Evolutionary conservation across 2,113 vertebrate species (phyloP), one percentile per base, ranked within the genome.

Genomic region (Leptocoma aspasia): DNA sequence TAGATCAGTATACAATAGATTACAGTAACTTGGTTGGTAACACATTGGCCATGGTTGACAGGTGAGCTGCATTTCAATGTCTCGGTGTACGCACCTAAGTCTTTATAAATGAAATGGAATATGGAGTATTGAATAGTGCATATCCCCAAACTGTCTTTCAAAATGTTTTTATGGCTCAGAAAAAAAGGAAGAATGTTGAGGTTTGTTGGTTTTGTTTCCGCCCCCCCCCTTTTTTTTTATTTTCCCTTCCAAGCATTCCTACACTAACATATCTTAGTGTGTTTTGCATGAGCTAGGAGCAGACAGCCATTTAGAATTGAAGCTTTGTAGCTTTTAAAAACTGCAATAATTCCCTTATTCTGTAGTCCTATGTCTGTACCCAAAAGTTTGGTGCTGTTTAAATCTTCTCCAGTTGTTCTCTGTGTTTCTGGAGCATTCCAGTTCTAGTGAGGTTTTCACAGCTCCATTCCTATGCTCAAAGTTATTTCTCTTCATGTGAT

Each of bases 401-500:
- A 90, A 73, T 10, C 6, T 39, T 80, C 22, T 70, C 21, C 54
- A 45, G 33, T 57, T 91, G 44, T 70, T 39, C 23, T 72, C 37
- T 72, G 11, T 60, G 37, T 61, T 91, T 94, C 76, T 89, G 71
- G 20, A 91, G 28, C 45, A 30, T 77, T 94, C 50, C 26, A 57
- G 8, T 47, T 86, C 50, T n/a, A 77, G 20, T 21, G 45, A 86
- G 23, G 49, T 75, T 90, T 94, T 94, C 57, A 82, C 44, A 92
- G 61, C 15, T 93, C 52, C 70, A 64, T 85, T 85, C 61, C 66
- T 64, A 21, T 88, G 15, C 35, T 79, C 30, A 72, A 41, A 92
- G 44, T 82, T 82, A 88, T 92, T 90, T 82, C 18, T 90, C 37
- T 93, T 78, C 60, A 70, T 90, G 31, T 70, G 65, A 82, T 92